Base-by-base conservation (phyloP, 2,797 vertebrate species). In the Macroramphosus scolopax region DNA sequence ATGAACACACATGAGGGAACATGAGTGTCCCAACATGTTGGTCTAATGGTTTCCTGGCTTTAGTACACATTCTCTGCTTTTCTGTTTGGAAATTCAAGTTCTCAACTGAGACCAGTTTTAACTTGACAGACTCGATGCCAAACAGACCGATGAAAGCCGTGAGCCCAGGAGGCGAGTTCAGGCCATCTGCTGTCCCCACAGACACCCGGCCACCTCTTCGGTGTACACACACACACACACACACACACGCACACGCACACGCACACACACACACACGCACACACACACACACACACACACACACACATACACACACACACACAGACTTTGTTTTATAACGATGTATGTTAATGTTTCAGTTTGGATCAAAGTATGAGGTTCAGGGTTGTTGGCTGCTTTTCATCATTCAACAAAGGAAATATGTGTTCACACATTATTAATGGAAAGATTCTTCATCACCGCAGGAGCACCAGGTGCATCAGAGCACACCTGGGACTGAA, bases 181-280 rank as follows among this genome's bases (percentile, higher is more conserved):
- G 44, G 38, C 75, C 78, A 81, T 81, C 81, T 81, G 76, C 64
- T 59, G 42, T 63, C 37, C 62, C 20, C 56, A 41, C 32, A 48
- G 38, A 61, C 38, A 56, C 11, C 18, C 28, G 53, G 25, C 15
- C 55, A 67, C 30, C 45, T 65, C 48, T 32, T 65, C 33, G 46
- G 15, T 37, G 16, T 11, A 32, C 26, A 59, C 51, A 62, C 63
- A 59, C 35, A 38, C 8, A 38, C 4, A 16, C 41, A 39, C 9
- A 32, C 17, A 31, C 17, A 28, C 31, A 37, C 31, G 33, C 20
- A 41, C 22, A 28, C 29, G 42, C 32, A 22, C 47, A 33, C 39
- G 30, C 29, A 44, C 33, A 31, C 36, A 52, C 39, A 58, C 33
- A 34, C 18, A 32, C 44, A 36, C 34, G 51, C 25, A 40, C 32